Base-by-base conservation (phyloP, 2,888 invertebrate species). In the Cerastis rubricosa region DNA sequence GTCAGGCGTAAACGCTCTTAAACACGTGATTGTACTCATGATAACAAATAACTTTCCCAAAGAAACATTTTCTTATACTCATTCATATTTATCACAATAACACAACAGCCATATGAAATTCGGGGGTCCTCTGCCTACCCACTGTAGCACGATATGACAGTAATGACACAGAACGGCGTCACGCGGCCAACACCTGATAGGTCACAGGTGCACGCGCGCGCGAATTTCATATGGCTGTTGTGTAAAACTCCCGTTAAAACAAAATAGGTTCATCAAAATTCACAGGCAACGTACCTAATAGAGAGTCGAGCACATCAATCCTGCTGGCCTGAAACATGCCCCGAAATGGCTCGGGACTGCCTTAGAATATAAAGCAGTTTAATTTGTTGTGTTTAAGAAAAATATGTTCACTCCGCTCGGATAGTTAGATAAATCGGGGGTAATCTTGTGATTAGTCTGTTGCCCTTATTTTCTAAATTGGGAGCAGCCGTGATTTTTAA, bases 341-440 rank as follows among this genome's bases (percentile, higher is more conserved):
- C 45, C 11, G 25, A 70, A 81, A 80, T 25, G 14, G 54, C 65
- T 59, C 12, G 14, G 71, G 57, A 49, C 69, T 49, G 45, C 45
- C 29, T 29, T 43, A 22, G 85, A 81, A 81, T 84, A 81, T 63
- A 69, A 84, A 85, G 47, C 61, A 63, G 69, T 81, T 74, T 74
- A 81, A 84, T 81, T 84, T 80, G 85, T 84, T 47, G 68, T 64
- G 61, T 68, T 68, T 68, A 29, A 49, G 57, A 70, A 45, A 59
- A 81, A 84, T 68, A 59, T 64, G 80, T 64, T 65, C 12, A 72
- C 40, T 64, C n/a, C 35, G 35, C n/a, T 51, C 0, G n/a, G n/a
- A 71, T 59, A 65, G 80, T n/a, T n/a, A n/a, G n/a, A n/a, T 80
- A 22, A 45, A 61, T 73, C 11, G 14, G n/a, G 45, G 17, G 5